Evolutionary conservation across 53 echinoderm and acorn worm species (phyloP).

Genomic region (Echinometra lucunter): DNA sequence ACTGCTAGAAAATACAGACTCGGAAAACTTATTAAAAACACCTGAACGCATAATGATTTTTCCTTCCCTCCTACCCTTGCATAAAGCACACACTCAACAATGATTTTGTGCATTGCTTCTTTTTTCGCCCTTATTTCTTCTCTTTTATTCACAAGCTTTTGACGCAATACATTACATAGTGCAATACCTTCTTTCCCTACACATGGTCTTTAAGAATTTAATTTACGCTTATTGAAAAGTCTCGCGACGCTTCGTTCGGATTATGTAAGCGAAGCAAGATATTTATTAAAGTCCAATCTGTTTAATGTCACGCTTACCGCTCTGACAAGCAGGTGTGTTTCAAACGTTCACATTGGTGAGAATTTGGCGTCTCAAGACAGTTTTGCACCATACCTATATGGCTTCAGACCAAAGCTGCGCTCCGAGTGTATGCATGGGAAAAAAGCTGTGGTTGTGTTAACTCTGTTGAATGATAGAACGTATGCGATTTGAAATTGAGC

Average conservation of each 20-base stretch:
- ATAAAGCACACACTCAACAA: too few relatives aligned
- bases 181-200: background rate
- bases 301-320: background rate
- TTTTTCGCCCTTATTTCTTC: too few relatives aligned
- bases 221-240: background rate
- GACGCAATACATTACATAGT: too few relatives aligned
- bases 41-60: too few relatives aligned
- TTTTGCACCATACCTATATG: background rate
- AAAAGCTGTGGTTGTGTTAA: background rate
- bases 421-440: background rate
- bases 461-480: background rate
- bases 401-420: background rate
- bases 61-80: too few relatives aligned
- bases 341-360: background rate
- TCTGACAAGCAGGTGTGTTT: background rate
- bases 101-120: too few relatives aligned
- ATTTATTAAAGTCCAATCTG: slow-evolving; percentile 34
- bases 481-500: background rate
- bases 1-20: too few relatives aligned
- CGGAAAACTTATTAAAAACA: too few relatives aligned
- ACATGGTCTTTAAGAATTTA: background rate
- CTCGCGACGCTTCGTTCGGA: background rate
- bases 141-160: too few relatives aligned
- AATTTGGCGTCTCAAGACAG: background rate
- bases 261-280: slow-evolving; percentile 11